phyloP scores from a whole-genome alignment of 2,797 vertebrate genomes.

The Crenichthys baileyi region DNA sequence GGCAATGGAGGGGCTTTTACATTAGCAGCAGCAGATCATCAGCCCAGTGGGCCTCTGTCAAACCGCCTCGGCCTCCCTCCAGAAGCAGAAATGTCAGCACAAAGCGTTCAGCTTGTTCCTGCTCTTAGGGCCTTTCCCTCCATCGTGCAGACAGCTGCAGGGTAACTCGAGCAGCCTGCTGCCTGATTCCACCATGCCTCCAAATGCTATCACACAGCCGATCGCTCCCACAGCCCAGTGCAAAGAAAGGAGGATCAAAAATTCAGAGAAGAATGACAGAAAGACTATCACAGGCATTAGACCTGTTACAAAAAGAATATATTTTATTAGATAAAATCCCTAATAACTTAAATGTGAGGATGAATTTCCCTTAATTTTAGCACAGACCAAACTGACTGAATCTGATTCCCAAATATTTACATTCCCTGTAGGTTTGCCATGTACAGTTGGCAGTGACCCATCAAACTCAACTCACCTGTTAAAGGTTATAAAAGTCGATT shows the following conservation, averaged over 20 bases:
- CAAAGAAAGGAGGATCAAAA: conserved; percentile 11
- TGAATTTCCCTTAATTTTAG: not conserved
- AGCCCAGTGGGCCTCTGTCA: conserved; percentile 18
- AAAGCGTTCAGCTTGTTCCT: conserved; percentile 56
- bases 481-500: not conserved
- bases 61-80: conserved; percentile 30
- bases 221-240: conserved; percentile 56
- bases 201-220: conserved; percentile 45
- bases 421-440: not conserved
- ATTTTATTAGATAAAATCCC: not conserved
- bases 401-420: not conserved
- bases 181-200: conserved; percentile 40
- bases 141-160: conserved; percentile 48
- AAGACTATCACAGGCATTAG: not conserved
- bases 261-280: conserved; percentile 19
- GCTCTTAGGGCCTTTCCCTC: conserved; percentile 53
- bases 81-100: conserved; percentile 70
- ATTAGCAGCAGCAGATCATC: conserved; percentile 16
- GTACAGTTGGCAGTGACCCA: not conserved
- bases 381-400: not conserved
- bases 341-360: not conserved
- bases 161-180: conserved; percentile 44
- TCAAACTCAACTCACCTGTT: not conserved
- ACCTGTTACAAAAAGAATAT: not conserved
- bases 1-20: conserved; percentile 8